Percentiles rank a stretch among this genome's conserved stretches.
Evolutionary conservation across 2,797 vertebrate species (phyloP).

Genomic region (Amblyopsis hoosieri): DNA sequence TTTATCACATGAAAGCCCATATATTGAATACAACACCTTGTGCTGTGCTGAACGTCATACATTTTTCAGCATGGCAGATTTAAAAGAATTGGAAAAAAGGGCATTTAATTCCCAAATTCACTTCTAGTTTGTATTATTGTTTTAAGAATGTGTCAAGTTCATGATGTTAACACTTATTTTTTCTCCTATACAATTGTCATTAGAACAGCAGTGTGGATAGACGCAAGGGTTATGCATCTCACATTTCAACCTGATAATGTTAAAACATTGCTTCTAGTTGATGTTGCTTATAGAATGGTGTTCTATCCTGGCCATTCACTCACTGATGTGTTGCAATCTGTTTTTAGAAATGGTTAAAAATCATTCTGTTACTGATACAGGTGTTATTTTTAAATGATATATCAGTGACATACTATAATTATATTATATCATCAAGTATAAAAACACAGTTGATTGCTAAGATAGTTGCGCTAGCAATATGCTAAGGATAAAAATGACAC

Average conservation of each 20-base stretch:
- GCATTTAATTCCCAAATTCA: conserved; percentile 56
- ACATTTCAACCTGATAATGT: neutral
- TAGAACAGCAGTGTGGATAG: conserved; percentile 34
- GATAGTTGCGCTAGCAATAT: neutral
- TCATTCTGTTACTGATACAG: no score
- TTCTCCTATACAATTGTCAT: conserved; percentile 35
- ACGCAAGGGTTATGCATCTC: conserved; percentile 23
- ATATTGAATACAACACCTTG: conserved; percentile 79
- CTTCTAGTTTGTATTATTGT: conserved; percentile 43
- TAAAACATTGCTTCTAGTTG: neutral
- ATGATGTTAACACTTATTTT: conserved; percentile 43
- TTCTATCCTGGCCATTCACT: neutral
- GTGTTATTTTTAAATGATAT: no score
- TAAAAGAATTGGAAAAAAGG: conserved; percentile 45
- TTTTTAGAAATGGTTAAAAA: neutral
- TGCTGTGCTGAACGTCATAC: conserved; percentile 69
- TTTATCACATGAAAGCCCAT: conserved; percentile 87
- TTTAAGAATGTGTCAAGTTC: conserved; percentile 32
- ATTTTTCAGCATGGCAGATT: conserved; percentile 66
- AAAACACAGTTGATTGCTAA: no score
- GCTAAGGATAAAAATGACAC: neutral
- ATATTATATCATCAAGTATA: no score
- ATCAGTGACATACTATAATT: no score
- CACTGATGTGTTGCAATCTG: neutral
- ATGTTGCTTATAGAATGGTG: conserved; percentile 19